phyloP scores from a whole-genome alignment of 1,140 invertebrate species.

The Helicorthomorpha holstii region DNA sequence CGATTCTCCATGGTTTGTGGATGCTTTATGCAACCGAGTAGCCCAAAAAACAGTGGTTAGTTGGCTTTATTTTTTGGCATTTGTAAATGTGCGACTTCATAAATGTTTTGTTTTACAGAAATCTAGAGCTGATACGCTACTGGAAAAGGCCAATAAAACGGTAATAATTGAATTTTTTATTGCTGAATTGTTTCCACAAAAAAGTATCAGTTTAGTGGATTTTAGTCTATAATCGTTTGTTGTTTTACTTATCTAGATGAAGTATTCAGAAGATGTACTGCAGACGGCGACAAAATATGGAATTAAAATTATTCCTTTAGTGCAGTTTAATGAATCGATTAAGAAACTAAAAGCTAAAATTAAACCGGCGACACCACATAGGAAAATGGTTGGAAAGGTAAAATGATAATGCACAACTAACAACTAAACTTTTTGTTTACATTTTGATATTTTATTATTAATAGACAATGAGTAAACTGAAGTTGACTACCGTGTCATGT shows the following conservation, averaged over 20 bases:
- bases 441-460: neutral
- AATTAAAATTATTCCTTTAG: neutral
- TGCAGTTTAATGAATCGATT: neutral
- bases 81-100: neutral
- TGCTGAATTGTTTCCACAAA: neutral
- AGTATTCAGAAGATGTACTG: neutral
- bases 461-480: neutral
- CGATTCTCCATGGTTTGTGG: neutral
- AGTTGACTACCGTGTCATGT: neutral
- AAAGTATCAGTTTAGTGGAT: neutral
- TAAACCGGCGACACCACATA: too few species aligned
- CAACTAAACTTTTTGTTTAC: neutral
- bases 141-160: neutral
- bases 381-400: neutral
- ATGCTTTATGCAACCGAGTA: neutral
- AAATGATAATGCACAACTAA: neutral
- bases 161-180: neutral
- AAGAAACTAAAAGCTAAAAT: too few species aligned
- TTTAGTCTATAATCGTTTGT: too few species aligned
- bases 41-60: neutral
- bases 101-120: neutral
- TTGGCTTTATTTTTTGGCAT: neutral
- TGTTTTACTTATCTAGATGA: too few species aligned
- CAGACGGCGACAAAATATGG: neutral
- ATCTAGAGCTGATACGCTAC: neutral